phyloP scores from a whole-genome alignment of 2,797 vertebrate species.

The Sebastiscus albofasciatus region DNA sequence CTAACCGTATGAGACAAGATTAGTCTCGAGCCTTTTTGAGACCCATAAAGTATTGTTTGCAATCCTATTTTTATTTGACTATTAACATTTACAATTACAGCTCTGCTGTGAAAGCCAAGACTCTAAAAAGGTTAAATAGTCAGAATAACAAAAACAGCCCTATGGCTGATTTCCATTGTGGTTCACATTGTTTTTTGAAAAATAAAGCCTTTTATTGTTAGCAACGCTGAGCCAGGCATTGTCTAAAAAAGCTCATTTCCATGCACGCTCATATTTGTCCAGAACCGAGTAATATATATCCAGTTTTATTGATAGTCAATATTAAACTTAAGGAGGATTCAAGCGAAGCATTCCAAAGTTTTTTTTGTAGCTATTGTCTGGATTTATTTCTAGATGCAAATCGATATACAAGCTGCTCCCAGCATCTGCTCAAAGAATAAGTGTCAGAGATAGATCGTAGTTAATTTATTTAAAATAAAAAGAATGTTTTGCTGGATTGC shows the following conservation, averaged over 20 bases:
- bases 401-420: conserved; percentile 38
- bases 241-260: conserved; percentile 6
- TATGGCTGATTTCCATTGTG: not conserved
- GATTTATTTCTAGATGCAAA: conserved; percentile 36
- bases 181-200: conserved; percentile 7
- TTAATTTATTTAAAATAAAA: conserved; percentile 38
- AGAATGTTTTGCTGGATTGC: conserved; percentile 51
- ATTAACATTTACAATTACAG: not conserved
- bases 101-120: not conserved
- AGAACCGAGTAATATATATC: not conserved
- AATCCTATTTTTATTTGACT: not conserved
- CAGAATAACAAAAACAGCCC: not conserved
- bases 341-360: not conserved
- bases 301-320: not conserved
- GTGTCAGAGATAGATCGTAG: conserved; percentile 34
- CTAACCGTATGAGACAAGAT: conserved; percentile 19
- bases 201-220: not conserved
- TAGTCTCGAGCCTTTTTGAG: conserved; percentile 11
- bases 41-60: conserved; percentile 7
- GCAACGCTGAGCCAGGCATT: not conserved
- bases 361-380: conserved; percentile 39
- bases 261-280: not conserved
- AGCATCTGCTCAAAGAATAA: conserved; percentile 63
- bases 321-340: not conserved
- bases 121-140: not conserved